These are phyloP conservation scores for Pangasius larnaudii DNA, from an alignment of 2,797 vertebrate genomes.

Conservation along the genomic window DNA sequence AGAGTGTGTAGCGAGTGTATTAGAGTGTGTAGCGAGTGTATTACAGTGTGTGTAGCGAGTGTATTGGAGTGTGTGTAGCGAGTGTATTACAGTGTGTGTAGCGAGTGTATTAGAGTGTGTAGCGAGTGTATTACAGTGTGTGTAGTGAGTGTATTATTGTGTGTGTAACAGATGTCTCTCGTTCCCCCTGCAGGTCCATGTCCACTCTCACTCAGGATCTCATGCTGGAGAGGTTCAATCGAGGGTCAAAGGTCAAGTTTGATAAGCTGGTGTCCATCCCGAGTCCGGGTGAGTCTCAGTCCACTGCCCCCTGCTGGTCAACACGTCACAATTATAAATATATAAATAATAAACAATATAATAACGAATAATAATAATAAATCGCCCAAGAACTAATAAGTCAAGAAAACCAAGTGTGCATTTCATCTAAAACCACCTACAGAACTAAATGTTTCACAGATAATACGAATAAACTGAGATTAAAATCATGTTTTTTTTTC, in stretches of 20 bases:
- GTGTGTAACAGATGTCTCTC: slow-evolving; percentile 17
- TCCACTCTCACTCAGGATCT: slow-evolving; percentile 81
- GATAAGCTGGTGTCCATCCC: slow-evolving; percentile 79
- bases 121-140: background rate
- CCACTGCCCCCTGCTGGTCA: slow-evolving; percentile 40
- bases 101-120: too few relatives aligned
- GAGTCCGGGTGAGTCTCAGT: slow-evolving; percentile 75
- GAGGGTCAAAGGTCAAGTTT: slow-evolving; percentile 75
- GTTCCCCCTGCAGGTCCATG: slow-evolving; percentile 69
- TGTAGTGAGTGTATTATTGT: background rate
- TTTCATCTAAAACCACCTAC: background rate
- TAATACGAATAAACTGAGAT: background rate
- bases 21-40: too few relatives aligned
- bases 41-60: too few relatives aligned
- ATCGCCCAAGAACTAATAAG: background rate
- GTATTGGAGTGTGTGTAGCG: too few relatives aligned
- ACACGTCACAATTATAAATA: background rate
- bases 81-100: too few relatives aligned
- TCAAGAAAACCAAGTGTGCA: background rate
- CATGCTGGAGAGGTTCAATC: slow-evolving; percentile 78
- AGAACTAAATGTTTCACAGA: background rate
- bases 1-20: too few relatives aligned
- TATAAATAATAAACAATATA: background rate
- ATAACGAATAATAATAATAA: background rate
- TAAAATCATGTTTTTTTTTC: background rate